Evolutionary conservation across 1,140 invertebrate genomes (phyloP), one percentile per base, ranked within the genome.

Genomic region (Drosophila sturtevanti): DNA sequence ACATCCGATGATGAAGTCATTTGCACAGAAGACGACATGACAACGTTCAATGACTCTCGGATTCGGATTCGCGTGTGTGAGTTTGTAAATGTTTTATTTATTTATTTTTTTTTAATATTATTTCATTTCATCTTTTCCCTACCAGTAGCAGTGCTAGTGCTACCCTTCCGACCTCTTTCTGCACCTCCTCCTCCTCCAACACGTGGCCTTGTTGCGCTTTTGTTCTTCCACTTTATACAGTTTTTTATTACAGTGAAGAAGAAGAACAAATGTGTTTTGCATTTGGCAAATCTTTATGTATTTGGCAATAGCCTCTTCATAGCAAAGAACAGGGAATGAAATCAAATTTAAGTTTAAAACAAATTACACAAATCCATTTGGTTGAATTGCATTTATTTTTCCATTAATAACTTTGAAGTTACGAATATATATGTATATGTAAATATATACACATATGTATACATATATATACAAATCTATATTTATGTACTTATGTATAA

Each of bases 1-100:
- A 67, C 60, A 63, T 74, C 21, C 67, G 60, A 81, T 78, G 79
- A 81, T 81, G 79, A 81, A 81, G 79, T 81, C 79, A 81, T 81
- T 81, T 81, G 70, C 70, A 67, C 63, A 55, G 79, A 77, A 27
- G 11, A 10, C 27, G 27, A 34, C 14, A 56, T 48, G 16, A 35
- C 27, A 56, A 56, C 79, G 79, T 81, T 81, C 79, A 81, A 81
- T 78, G 79, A 81, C 79, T 81, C 64, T 81, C 69, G 79, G 35
- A 77, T 38, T 54, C 52, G 58, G 66, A 63, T 52, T 58, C n/a
- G 48, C 77, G 63, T 71, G 78, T 70, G 31, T 66, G 41, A 37
- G 37, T 48, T 63, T 66, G 21, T 77, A 48, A 69, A 41, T 38
- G 41, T 55, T 60, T 38, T 71, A 12, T 38, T 61, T 65, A 12